Conservation (phyloP, 2,797 vertebrate species). For the Pseudochirops corinnae region DNA sequence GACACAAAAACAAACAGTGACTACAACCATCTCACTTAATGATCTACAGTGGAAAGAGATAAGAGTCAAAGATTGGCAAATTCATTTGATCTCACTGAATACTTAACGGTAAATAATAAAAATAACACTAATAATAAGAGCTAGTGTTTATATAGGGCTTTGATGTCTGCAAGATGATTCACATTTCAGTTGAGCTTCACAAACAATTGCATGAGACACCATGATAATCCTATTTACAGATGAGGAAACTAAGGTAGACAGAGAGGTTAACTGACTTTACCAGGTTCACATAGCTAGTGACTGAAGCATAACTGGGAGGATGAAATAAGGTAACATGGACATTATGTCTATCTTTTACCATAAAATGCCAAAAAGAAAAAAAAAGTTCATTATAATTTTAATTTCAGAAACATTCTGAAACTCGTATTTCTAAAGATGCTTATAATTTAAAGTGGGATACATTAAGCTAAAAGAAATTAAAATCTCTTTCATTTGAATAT, state of each 20-base stretch:
- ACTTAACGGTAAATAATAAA: background rate
- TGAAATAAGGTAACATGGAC: background rate
- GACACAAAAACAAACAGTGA: background rate
- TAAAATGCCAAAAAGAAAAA: conserved; percentile 7
- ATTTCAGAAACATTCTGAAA: conserved; percentile 11
- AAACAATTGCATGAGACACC: background rate
- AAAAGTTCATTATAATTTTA: conserved; percentile 12
- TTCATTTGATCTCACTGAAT: background rate
- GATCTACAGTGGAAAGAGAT: background rate
- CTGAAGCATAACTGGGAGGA: background rate
- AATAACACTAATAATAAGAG: background rate
- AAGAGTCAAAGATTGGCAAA: background rate
- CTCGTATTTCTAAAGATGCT: background rate
- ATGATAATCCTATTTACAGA: background rate
- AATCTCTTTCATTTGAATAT: conserved; percentile 8
- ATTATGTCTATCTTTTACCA: background rate
- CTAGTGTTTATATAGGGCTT: background rate
- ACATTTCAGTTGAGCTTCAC: background rate
- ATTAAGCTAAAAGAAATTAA: conserved; percentile 8
- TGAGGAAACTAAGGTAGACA: background rate
- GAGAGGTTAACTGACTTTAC: background rate
- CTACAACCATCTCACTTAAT: background rate
- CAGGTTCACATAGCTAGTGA: background rate
- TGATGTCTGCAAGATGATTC: background rate
- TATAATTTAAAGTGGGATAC: background rate